Evolutionary conservation across 2,797 vertebrate species (phyloP).

Genomic region (Phoxinus dragarum): DNA sequence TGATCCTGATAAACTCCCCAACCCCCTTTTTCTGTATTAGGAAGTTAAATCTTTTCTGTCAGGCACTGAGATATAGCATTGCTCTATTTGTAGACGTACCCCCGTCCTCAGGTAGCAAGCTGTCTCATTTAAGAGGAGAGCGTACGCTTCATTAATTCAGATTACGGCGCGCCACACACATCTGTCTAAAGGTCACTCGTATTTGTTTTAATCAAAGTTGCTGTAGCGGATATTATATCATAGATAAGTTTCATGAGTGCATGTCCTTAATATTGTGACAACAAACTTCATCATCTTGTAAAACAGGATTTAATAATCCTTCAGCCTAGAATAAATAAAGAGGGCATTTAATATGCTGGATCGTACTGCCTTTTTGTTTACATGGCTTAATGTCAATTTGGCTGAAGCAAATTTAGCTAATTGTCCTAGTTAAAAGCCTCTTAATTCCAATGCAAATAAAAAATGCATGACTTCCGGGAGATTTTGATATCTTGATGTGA

Average conservation of each 20-base stretch:
- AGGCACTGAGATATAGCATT: constrained; percentile 23
- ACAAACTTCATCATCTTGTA: constrained; percentile 33
- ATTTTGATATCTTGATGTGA: not conserved
- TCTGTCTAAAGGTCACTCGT: constrained; percentile 66
- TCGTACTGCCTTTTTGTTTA: not conserved
- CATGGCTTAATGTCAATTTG: not conserved
- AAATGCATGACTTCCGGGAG: not conserved
- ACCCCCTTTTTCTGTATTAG: not conserved
- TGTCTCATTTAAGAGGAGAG: constrained; percentile 60
- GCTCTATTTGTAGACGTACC: constrained; percentile 7
- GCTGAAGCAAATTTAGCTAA: not conserved
- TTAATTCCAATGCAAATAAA: not conserved
- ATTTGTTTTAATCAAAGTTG: constrained; percentile 60
- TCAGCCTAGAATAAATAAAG: constrained; percentile 21
- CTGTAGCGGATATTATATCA: constrained; percentile 55
- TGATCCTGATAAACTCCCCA: constrained; percentile 59
- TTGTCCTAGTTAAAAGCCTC: not conserved
- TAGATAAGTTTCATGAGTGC: constrained; percentile 28
- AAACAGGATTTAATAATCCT: constrained; percentile 4
- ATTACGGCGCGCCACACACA: constrained; percentile 23
- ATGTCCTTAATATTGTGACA: constrained; percentile 31
- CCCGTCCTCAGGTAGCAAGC: not conserved
- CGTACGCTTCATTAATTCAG: constrained; percentile 52
- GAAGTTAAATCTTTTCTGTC: constrained; percentile 3
- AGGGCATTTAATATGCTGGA: not conserved